A percentile compares a stretch with the other conserved stretches of the same genome.
Conservation (phyloP, 2,797 vertebrate genomes). For the Lycodopsis pacificus region DNA sequence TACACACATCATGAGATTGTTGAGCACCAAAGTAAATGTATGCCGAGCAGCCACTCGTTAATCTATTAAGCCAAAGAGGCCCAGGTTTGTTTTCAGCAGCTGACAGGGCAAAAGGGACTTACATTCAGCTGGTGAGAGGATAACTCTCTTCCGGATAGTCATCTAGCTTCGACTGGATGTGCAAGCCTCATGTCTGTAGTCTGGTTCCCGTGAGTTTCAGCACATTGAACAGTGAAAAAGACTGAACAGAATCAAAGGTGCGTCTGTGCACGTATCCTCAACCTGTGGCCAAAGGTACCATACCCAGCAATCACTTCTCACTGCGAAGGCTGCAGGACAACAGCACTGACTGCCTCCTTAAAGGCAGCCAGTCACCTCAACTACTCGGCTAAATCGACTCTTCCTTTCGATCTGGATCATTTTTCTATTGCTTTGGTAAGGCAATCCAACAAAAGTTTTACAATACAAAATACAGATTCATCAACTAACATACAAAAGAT, state of each 20-base stretch:
- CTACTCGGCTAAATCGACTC: conserved; percentile 76
- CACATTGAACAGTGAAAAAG: background rate
- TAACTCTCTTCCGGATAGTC: background rate
- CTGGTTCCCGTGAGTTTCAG: background rate
- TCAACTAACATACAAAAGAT: background rate
- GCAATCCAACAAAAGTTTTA: background rate
- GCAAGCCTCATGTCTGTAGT: background rate
- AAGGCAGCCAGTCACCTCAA: background rate
- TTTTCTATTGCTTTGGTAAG: background rate
- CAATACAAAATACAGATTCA: background rate
- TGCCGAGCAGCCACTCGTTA: background rate
- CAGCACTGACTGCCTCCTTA: background rate
- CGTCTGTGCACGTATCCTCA: background rate
- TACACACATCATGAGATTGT: background rate
- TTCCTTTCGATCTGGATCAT: conserved; percentile 54
- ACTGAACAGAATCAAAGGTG: background rate
- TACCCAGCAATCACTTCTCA: background rate
- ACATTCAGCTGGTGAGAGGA: background rate
- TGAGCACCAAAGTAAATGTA: conserved; percentile 12
- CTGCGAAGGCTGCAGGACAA: background rate
- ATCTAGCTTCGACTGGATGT: background rate
- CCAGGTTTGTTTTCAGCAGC: background rate
- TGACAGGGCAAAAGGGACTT: background rate
- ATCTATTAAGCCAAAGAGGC: conserved; percentile 1
- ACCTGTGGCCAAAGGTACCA: background rate